phyloP scores from a whole-genome alignment of 2,888 invertebrate genomes.

The Coremacera marginata region DNA sequence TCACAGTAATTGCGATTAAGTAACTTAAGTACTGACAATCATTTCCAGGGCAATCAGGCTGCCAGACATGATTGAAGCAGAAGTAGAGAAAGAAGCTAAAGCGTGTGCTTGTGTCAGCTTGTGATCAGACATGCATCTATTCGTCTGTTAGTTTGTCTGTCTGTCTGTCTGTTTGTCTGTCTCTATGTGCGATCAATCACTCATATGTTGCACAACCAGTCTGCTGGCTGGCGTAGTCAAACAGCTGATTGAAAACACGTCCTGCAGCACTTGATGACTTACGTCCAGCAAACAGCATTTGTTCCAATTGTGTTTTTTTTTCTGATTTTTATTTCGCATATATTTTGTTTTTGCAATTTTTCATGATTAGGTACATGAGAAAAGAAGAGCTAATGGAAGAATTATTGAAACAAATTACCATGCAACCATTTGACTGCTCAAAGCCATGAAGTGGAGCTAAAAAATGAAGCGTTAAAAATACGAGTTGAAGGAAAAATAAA shows the following conservation, averaged over 20 bases:
- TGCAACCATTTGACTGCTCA: too few relatives aligned
- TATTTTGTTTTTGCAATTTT: neutral
- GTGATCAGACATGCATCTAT: neutral
- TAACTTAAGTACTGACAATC: constrained; percentile 35
- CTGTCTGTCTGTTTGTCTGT: neutral
- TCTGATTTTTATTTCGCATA: constrained; percentile 10
- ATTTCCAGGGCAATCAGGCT: constrained; percentile 32
- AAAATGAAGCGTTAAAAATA: too few relatives aligned
- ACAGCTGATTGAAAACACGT: too few relatives aligned
- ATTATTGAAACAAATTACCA: too few relatives aligned
- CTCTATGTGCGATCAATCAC: neutral
- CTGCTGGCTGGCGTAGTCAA: too few relatives aligned
- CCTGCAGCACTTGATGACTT: constrained; percentile 13
- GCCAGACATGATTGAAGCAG: constrained; percentile 18
- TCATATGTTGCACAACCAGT: neutral
- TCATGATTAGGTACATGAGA: too few relatives aligned
- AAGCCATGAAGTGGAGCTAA: too few relatives aligned
- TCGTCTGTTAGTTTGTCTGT: neutral
- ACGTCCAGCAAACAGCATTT: constrained; percentile 40
- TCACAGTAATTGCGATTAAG: constrained; percentile 36
- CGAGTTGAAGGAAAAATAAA: too few relatives aligned
- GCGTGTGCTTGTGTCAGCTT: neutral
- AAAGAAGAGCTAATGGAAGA: too few relatives aligned
- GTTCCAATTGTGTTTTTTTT: constrained; percentile 34
- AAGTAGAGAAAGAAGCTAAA: neutral